phyloP scores from a whole-genome alignment of 2,888 invertebrate species.

The Gibbula magus region DNA sequence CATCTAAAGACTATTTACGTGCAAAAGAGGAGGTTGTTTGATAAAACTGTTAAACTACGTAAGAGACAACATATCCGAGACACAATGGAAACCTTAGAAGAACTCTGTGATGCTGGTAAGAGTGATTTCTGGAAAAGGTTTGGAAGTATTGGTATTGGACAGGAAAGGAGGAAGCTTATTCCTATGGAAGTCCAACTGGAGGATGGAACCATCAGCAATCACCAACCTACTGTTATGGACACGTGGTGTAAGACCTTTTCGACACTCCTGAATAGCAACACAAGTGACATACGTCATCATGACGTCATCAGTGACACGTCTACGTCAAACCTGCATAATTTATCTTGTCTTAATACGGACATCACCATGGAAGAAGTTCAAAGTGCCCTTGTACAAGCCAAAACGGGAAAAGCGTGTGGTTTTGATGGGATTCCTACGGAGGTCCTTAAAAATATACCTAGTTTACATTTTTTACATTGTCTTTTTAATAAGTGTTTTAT shows the following conservation, averaged over 20 bases:
- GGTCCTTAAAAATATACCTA: background rate
- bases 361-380: background rate
- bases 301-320: background rate
- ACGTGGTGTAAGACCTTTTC: background rate
- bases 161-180: background rate
- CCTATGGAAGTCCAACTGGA: background rate
- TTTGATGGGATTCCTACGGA: background rate
- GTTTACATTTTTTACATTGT: background rate
- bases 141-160: background rate
- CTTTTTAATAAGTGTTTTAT: background rate
- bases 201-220: background rate
- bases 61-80: background rate
- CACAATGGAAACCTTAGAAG: background rate
- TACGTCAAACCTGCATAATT: background rate
- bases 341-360: background rate
- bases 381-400: background rate
- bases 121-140: background rate
- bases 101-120: background rate
- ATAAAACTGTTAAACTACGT: background rate
- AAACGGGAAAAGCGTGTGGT: background rate
- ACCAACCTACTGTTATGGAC: background rate
- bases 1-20: background rate
- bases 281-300: background rate
- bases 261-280: background rate
- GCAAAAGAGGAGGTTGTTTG: background rate